These are phyloP conservation scores for Gasteruption jaculator DNA, from an alignment of 2,888 invertebrate genomes.

Conservation along the genomic window DNA sequence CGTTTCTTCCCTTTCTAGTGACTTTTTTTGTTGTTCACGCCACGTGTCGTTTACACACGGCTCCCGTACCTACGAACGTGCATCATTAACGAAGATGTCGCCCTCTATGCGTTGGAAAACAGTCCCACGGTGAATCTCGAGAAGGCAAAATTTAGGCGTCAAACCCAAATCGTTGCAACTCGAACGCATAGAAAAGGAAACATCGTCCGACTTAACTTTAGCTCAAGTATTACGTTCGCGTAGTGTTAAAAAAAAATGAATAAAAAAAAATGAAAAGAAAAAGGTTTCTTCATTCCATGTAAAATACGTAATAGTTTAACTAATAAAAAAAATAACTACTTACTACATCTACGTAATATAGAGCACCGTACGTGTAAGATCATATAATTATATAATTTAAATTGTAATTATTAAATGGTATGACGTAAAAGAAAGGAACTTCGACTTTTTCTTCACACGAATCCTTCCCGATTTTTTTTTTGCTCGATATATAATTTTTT, in stretches of 20 bases:
- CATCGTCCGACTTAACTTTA: slow-evolving; percentile 40
- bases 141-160: no score
- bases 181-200: slow-evolving; percentile 32
- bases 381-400: slow-evolving; percentile 51
- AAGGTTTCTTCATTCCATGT: slow-evolving; percentile 52
- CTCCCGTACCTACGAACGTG: slow-evolving; percentile 44
- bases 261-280: slow-evolving; percentile 16
- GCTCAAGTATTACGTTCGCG: slow-evolving; percentile 51
- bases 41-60: slow-evolving; percentile 49
- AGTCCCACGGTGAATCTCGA: no score
- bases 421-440: slow-evolving; percentile 44
- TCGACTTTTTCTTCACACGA: no score
- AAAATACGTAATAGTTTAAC: slow-evolving; percentile 52
- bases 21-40: slow-evolving; percentile 46
- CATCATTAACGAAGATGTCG: no score
- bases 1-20: no score
- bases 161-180: no score
- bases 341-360: slow-evolving; percentile 50
- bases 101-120: no score
- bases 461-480: no score
- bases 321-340: slow-evolving; percentile 47
- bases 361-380: slow-evolving; percentile 50
- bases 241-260: slow-evolving; percentile 42
- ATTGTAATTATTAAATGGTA: slow-evolving; percentile 53
- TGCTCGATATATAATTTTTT: no score